These are phyloP conservation scores for Tachina lurida DNA, from an alignment of 2,888 invertebrate genomes.

Conservation along the genomic window DNA sequence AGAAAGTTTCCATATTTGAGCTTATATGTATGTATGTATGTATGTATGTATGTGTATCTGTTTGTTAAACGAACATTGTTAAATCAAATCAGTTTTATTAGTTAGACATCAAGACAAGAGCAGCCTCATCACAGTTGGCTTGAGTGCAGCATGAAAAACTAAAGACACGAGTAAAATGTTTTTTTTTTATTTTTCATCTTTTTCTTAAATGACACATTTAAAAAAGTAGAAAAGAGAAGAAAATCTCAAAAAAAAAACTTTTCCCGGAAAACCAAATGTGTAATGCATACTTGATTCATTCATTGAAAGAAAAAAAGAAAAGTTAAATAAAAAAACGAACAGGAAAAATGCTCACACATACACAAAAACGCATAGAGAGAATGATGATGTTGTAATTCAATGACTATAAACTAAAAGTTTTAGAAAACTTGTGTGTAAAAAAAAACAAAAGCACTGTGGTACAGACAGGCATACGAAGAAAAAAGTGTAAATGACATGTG, in stretches of 20 bases:
- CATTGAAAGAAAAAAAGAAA: slow-evolving; percentile 11
- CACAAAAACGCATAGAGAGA: slow-evolving; percentile 22
- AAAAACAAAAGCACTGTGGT: slow-evolving; percentile 53
- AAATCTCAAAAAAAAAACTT: slow-evolving; percentile 36
- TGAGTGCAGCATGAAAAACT: slow-evolving; percentile 19
- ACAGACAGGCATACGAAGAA: neutral
- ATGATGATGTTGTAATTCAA: slow-evolving; percentile 70
- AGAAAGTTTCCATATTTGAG: slow-evolving; percentile 33
- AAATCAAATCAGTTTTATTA: slow-evolving; percentile 63
- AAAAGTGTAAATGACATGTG: slow-evolving; percentile 34
- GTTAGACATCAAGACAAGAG: slow-evolving; percentile 55
- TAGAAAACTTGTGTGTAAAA: slow-evolving; percentile 41
- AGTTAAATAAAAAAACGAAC: slow-evolving; percentile 4
- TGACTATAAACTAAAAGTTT: slow-evolving; percentile 66
- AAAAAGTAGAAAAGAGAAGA: slow-evolving; percentile 17
- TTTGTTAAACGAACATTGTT: slow-evolving; percentile 17
- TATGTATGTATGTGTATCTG: neutral
- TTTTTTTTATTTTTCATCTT: neutral
- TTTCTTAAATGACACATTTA: slow-evolving; percentile 47
- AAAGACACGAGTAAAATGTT: slow-evolving; percentile 29
- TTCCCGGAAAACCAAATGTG: slow-evolving; percentile 67
- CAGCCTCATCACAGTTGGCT: slow-evolving; percentile 27
- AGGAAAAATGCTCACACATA: slow-evolving; percentile 19
- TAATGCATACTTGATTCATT: slow-evolving; percentile 66
- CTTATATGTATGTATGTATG: neutral